Evolutionary conservation across 1,140 invertebrate genomes (phyloP), one percentile per base, ranked within the genome.

Genomic region (Grapholita molesta): DNA sequence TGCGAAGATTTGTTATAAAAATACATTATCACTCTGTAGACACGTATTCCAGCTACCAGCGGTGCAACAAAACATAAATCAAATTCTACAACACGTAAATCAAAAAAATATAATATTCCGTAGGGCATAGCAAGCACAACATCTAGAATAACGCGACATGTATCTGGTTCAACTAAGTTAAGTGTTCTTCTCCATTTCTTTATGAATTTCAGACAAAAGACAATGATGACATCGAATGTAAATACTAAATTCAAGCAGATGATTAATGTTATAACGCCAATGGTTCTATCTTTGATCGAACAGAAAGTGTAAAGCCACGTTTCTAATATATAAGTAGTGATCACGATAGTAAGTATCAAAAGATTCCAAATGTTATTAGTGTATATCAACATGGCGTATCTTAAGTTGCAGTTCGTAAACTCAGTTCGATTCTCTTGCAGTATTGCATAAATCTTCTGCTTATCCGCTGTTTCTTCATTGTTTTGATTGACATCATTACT

Each of bases 101-200:
- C 66, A 15, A 89, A 38, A 0, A 90, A 82, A 75, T 88, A 91
- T 6, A 87, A 42, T 57, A 89, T 76, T 4, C 83, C 74, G 69
- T 83, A 91, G 3, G 89, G 89, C 9, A 91, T 48, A 1, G 88
- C 88, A n/a, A 91, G 55, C 25, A 88, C 55, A 18, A 85, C 75
- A 73, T 91, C 84, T n/a, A 91, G 28, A 25, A 85, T 66, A 8
- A 91, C 86, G 57, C 74, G 76, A 61, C 64, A 75, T 0, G 78
- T 84, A 8, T 83, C 79, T 18, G 89, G 86, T 69, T 91, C 89
- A 0, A 91, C 82, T 64, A 91, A 69, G 33, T 91, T 91, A 2
- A 91, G 71, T 28, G 84, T 88, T 73, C 87, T 90, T 11, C 86
- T 81, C 88, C 86, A 91, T 68, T 84, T 84, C 68, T 79, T 83